Conservation (phyloP, 2,113 vertebrate species). For the Microcebus ravelobensis region DNA sequence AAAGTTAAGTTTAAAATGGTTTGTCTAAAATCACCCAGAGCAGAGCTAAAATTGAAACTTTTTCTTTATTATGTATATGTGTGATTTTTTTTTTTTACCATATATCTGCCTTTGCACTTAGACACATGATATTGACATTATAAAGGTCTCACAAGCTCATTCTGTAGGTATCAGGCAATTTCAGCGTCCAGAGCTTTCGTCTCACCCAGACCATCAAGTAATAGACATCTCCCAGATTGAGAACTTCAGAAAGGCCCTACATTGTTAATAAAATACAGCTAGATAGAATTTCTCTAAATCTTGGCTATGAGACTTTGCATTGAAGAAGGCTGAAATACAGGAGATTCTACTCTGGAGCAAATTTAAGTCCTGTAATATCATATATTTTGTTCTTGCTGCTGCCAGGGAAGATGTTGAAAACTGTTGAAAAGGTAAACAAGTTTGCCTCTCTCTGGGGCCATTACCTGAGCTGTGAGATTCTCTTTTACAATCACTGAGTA, state of each 20-base stretch:
- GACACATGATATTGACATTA: background rate
- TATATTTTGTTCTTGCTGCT: background rate
- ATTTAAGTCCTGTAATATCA: background rate
- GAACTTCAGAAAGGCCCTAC: background rate
- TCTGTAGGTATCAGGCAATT: background rate
- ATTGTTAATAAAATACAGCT: background rate
- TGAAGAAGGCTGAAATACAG: background rate
- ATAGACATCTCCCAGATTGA: background rate
- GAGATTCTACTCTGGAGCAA: background rate
- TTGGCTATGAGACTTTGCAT: background rate
- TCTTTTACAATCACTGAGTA: conserved; percentile 26
- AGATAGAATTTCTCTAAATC: background rate
- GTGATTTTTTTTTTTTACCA: background rate
- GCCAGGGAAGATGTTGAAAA: background rate
- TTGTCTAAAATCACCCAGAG: background rate
- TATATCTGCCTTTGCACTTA: background rate
- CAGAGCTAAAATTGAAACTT: background rate
- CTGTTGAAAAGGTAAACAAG: background rate
- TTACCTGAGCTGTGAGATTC: conserved; percentile 63
- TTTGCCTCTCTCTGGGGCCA: background rate
- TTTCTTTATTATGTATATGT: background rate
- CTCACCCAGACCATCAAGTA: background rate
- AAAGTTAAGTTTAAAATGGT: background rate
- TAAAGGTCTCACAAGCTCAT: background rate
- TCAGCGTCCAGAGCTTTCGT: background rate